Evolutionary conservation across 1,140 invertebrate species (phyloP).

Genomic region (Steinernema feltiae): DNA sequence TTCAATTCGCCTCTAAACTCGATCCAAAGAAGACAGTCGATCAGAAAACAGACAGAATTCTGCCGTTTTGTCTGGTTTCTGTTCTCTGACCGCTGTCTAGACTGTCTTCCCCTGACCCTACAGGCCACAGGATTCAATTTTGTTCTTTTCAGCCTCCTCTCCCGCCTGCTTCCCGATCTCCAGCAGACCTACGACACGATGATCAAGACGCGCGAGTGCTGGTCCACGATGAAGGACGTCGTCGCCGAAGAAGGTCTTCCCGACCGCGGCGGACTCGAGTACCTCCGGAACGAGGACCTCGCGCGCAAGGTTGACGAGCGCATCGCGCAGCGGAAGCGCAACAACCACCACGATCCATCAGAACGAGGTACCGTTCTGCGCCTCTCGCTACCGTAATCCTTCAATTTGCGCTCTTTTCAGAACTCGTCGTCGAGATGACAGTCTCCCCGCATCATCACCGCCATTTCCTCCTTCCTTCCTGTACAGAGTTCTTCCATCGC

Average conservation of each 20-base stretch:
- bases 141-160: slow-evolving; percentile 19
- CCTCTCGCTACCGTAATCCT: not conserved
- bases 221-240: slow-evolving; percentile 25
- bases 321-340: not conserved
- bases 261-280: slow-evolving; percentile 21
- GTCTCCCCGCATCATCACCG: no score
- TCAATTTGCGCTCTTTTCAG: no score
- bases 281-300: slow-evolving; percentile 22
- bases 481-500: no score
- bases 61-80: slow-evolving; percentile 24
- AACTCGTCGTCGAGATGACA: no score
- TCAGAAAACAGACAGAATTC: no score
- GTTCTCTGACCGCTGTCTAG: not conserved
- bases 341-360: not conserved
- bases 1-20: not conserved
- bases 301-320: slow-evolving; percentile 19
- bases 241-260: slow-evolving; percentile 17
- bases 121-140: not conserved
- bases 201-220: slow-evolving; percentile 26
- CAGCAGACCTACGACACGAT: slow-evolving; percentile 28
- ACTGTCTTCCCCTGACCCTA: not conserved
- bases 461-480: no score
- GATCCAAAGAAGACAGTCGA: no score
- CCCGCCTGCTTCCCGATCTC: slow-evolving; percentile 24
- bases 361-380: not conserved